Conservation (phyloP, 2,797 vertebrate species). For the Serranus cabrilla region DNA sequence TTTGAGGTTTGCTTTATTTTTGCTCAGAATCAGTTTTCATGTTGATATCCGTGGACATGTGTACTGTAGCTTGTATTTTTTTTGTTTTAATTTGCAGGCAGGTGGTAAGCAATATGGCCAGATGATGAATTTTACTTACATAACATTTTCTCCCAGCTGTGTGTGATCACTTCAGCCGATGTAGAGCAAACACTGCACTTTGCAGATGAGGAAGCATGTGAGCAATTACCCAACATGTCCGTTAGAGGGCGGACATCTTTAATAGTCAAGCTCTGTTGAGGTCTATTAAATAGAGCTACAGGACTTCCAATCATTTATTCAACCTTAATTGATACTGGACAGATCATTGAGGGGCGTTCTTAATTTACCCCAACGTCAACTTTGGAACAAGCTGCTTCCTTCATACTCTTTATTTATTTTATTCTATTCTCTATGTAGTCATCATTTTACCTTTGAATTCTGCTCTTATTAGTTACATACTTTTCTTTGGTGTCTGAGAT, state of each 20-base stretch:
- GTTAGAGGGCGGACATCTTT: conserved; percentile 39
- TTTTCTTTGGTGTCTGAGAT: too few species aligned
- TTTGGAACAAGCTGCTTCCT: too few species aligned
- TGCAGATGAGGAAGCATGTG: conserved; percentile 9
- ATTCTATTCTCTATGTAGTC: too few species aligned
- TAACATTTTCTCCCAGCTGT: conserved; percentile 42
- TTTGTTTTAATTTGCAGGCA: conserved; percentile 15
- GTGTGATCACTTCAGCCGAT: conserved; percentile 20
- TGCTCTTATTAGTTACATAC: too few species aligned
- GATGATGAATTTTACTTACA: conserved; percentile 36
- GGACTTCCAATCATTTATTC: neutral
- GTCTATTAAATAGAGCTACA: neutral
- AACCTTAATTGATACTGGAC: too few species aligned
- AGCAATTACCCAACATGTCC: conserved; percentile 23
- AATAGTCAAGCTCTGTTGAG: neutral
- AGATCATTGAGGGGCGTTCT: too few species aligned
- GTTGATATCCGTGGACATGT: conserved; percentile 13
- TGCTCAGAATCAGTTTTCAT: neutral
- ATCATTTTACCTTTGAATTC: too few species aligned
- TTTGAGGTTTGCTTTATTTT: conserved; percentile 1
- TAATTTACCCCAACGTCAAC: too few species aligned
- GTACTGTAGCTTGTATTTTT: neutral
- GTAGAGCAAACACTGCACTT: conserved; percentile 40
- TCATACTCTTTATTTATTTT: too few species aligned
- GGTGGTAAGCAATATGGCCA: conserved; percentile 34